Conservation (phyloP, 2,888 invertebrate genomes). For the Dicyrtoma fusca region DNA sequence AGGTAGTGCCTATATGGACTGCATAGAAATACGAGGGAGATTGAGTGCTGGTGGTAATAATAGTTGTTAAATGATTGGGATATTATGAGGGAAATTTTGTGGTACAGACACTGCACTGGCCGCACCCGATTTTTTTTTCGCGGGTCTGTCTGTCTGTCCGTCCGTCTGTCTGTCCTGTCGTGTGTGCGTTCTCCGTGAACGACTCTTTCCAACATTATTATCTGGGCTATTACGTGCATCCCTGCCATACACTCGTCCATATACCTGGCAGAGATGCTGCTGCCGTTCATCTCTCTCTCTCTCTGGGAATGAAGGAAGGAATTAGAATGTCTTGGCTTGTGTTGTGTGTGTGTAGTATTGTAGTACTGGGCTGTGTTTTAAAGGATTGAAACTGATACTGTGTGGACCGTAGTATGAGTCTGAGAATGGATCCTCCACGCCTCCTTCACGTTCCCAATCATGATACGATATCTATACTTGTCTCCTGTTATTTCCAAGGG, state of each 20-base stretch:
- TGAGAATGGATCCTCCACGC: slow-evolving; percentile 24
- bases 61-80: slow-evolving; percentile 36
- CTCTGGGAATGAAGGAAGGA: no score
- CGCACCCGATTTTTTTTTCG: slow-evolving; percentile 31
- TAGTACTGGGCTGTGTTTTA: no score
- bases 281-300: neutral
- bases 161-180: neutral
- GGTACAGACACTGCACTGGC: slow-evolving; percentile 25
- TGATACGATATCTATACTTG: slow-evolving; percentile 25
- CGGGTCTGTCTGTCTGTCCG: neutral
- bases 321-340: no score
- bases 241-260: no score
- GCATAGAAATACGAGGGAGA: neutral
- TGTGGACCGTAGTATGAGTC: no score
- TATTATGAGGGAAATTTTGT: slow-evolving; percentile 29
- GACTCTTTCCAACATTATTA: no score
- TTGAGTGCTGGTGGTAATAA: slow-evolving; percentile 36
- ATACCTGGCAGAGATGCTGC: no score
- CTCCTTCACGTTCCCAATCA: neutral
- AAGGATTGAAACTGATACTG: no score
- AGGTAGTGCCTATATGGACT: neutral
- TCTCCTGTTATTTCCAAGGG: neutral
- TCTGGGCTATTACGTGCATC: no score
- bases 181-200: neutral
- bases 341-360: no score